A percentile compares a stretch with the other conserved stretches of the same genome.
These are phyloP conservation scores for Casuarius casuarius DNA, from an alignment of 2,113 vertebrate genomes.

Conservation along the genomic window DNA sequence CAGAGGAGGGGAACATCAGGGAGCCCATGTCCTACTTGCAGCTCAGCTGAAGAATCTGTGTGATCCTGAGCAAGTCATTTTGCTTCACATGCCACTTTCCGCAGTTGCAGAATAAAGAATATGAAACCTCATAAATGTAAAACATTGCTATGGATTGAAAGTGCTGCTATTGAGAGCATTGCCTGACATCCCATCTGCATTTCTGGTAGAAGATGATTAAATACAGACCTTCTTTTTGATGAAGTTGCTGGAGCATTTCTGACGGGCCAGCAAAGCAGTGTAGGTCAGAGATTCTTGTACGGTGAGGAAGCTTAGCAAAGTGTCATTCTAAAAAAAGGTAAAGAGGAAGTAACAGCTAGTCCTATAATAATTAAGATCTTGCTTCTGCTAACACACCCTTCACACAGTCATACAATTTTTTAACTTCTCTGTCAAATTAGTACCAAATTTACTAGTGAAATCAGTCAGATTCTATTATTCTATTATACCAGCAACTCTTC, in stretches of 20 bases:
- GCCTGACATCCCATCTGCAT: not conserved
- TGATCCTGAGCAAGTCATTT: not conserved
- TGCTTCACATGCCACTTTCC: not conserved
- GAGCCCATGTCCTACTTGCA: not conserved
- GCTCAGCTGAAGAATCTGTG: not conserved
- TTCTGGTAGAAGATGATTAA: not conserved
- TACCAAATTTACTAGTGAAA: not conserved
- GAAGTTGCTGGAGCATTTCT: constrained; percentile 65
- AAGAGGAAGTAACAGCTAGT: not conserved
- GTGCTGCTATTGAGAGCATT: not conserved
- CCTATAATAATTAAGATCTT: not conserved
- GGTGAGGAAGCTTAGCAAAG: constrained; percentile 90
- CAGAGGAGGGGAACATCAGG: not conserved
- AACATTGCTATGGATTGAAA: not conserved
- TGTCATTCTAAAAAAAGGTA: constrained; percentile 80
- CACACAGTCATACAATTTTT: not conserved
- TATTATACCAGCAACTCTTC: not conserved
- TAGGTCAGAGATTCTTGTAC: constrained; percentile 90
- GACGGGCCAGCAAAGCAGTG: constrained; percentile 87
- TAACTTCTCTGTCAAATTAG: not conserved
- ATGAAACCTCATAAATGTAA: not conserved
- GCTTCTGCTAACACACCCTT: not conserved
- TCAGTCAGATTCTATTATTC: not conserved
- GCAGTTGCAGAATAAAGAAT: not conserved
- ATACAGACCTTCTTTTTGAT: constrained; percentile 86